Conservation (phyloP, 2,113 vertebrate genomes). For the Brachypteracias leptosomus region DNA sequence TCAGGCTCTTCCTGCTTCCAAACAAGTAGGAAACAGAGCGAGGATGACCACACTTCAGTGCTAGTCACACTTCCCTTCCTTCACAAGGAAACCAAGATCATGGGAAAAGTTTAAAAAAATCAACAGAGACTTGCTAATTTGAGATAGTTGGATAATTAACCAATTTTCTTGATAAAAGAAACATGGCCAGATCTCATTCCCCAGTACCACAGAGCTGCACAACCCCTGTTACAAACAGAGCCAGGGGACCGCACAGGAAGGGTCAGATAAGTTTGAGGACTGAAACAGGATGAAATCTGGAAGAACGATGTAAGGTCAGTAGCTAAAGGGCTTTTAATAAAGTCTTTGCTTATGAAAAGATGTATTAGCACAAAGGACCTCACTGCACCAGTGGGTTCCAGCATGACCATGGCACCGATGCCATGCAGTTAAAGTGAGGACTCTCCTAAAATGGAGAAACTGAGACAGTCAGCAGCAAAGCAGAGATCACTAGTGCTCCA, state of each 20-base stretch:
- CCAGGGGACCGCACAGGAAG: not conserved
- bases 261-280: not conserved
- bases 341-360: not conserved
- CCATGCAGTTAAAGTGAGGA: fast-evolving
- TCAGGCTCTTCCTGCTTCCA: conserved; percentile 22
- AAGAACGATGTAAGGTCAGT: not conserved
- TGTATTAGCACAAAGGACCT: not conserved
- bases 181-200: not conserved
- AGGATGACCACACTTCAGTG: fast-evolving
- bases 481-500: not conserved
- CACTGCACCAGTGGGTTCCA: fast-evolving
- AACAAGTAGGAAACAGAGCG: not conserved
- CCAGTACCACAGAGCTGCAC: not conserved
- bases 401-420: fast-evolving
- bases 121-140: not conserved
- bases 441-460: not conserved
- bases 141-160: not conserved
- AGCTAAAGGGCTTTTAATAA: not conserved
- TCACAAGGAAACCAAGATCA: not conserved
- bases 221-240: not conserved
- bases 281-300: not conserved
- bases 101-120: not conserved
- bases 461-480: not conserved
- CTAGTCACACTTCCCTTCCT: not conserved
- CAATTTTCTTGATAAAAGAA: not conserved